A percentile compares a stretch with the other conserved stretches of the same genome.
These are phyloP conservation scores for Lycaena phlaeas DNA, from an alignment of 2,888 invertebrate species.

Conservation along the genomic window DNA sequence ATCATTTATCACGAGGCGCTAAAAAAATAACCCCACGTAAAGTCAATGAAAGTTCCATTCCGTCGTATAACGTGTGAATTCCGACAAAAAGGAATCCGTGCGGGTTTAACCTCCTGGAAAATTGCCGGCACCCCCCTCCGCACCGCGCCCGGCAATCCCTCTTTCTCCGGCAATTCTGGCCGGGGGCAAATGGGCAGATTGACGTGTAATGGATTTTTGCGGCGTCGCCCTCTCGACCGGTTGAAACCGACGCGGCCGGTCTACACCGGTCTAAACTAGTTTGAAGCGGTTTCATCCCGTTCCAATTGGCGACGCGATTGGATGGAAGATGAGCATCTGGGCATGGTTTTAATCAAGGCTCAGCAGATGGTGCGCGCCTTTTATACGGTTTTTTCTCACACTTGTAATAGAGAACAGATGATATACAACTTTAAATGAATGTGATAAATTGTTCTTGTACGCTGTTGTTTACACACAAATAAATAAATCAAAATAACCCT, in stretches of 20 bases:
- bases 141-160: too few relatives aligned
- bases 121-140: not conserved
- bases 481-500: too few relatives aligned
- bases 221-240: constrained; percentile 35
- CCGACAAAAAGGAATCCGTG: not conserved
- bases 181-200: constrained; percentile 26
- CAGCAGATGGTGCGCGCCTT: too few relatives aligned
- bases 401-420: too few relatives aligned
- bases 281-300: not conserved
- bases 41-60: too few relatives aligned
- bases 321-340: constrained; percentile 1
- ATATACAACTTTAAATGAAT: too few relatives aligned
- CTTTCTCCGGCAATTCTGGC: not conserved
- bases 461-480: too few relatives aligned
- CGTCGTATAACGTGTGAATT: too few relatives aligned
- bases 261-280: constrained; percentile 16
- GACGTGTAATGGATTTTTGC: constrained; percentile 65
- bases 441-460: too few relatives aligned
- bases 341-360: not conserved
- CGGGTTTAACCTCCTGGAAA: not conserved
- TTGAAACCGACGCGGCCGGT: constrained; percentile 23
- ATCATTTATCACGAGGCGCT: too few relatives aligned
- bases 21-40: too few relatives aligned
- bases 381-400: too few relatives aligned
- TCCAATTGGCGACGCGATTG: not conserved